Evolutionary conservation across 2,888 invertebrate species (phyloP).

Genomic region (Brachyptera putata): DNA sequence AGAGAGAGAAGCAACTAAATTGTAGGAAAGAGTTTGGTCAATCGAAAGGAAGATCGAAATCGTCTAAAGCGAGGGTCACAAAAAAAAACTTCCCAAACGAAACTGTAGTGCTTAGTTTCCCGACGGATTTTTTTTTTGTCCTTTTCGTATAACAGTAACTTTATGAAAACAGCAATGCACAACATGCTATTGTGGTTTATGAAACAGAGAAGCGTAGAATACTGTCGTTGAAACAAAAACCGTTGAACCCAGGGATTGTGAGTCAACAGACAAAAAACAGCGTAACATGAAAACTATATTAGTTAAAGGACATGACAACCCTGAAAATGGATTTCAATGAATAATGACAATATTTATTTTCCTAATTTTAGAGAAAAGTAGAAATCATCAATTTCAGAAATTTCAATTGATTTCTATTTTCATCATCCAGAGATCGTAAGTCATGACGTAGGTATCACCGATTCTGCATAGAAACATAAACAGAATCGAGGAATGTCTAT

Average conservation of each 20-base stretch:
- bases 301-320: no score
- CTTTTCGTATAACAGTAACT: conserved; percentile 2
- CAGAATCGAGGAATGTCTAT: no score
- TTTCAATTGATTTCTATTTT: no score
- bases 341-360: no score
- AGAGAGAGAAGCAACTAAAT: background rate
- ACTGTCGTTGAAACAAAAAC: conserved; percentile 1
- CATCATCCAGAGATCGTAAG: no score
- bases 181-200: conserved; percentile 8
- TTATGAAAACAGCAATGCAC: conserved; percentile 10
- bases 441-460: no score
- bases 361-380: no score
- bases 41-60: background rate
- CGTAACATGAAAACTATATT: background rate
- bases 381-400: no score
- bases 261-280: background rate
- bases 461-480: no score
- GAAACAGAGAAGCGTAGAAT: background rate
- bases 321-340: no score
- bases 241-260: background rate
- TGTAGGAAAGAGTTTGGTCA: conserved; percentile 6
- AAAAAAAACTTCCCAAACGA: background rate
- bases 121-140: conserved; percentile 1
- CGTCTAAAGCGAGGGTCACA: background rate
- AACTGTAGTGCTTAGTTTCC: background rate